Evolutionary conservation across 1,140 invertebrate species (phyloP).

Genomic region (Hycleus phaleratus): DNA sequence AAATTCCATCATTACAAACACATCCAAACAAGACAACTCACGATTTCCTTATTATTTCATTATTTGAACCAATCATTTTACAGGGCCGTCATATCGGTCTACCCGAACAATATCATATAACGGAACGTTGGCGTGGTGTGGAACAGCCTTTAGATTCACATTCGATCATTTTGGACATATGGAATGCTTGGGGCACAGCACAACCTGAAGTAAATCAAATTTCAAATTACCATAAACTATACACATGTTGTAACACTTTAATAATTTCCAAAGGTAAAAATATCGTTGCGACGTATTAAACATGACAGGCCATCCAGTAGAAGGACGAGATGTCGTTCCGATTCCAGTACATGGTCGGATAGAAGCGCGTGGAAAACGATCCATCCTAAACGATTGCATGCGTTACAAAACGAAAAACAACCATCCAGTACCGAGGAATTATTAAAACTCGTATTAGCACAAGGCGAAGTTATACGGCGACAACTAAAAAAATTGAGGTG

Average conservation of each 20-base stretch:
- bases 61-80: constrained; percentile 7
- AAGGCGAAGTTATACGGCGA: constrained; percentile 71
- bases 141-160: constrained; percentile 61
- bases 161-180: constrained; percentile 63
- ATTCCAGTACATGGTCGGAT: constrained; percentile 36
- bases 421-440: constrained; percentile 57
- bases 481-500: constrained; percentile 59
- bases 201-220: constrained; percentile 52
- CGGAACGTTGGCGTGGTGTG: constrained; percentile 58
- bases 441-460: constrained; percentile 68
- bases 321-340: constrained; percentile 32
- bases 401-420: constrained; percentile 37
- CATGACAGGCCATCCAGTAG: constrained; percentile 27
- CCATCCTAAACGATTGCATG: constrained; percentile 36
- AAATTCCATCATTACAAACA: too few species aligned
- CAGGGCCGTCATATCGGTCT: constrained; percentile 34
- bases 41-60: neutral
- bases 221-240: neutral
- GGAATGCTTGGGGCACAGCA: constrained; percentile 67
- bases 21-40: neutral
- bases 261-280: constrained; percentile 33
- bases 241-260: neutral
- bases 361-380: constrained; percentile 36
- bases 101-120: constrained; percentile 50
- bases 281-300: constrained; percentile 36